Conservation (phyloP, 2,888 invertebrate genomes). For the Subacronicta megacephala region DNA sequence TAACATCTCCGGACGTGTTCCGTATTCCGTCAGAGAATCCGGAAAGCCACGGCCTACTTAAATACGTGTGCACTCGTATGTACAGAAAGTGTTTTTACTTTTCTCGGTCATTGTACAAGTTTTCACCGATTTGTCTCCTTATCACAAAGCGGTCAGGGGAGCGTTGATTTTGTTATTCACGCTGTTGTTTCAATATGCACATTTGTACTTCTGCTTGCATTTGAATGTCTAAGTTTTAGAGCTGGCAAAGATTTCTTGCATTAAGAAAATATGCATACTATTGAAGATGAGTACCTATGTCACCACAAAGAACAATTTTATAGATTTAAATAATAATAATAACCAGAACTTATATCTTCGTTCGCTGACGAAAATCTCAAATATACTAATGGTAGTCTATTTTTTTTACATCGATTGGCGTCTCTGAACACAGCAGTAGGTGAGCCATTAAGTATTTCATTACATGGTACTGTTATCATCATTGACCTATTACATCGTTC, state of each 20-base stretch:
- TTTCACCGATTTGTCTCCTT: slow-evolving; percentile 80
- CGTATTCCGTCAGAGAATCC: slow-evolving; percentile 50
- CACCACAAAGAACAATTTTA: too few relatives aligned
- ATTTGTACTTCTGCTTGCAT: slow-evolving; percentile 37
- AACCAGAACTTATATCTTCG: too few relatives aligned
- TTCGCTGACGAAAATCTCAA: too few relatives aligned
- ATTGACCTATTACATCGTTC: too few relatives aligned
- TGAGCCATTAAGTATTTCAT: too few relatives aligned
- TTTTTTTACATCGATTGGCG: too few relatives aligned
- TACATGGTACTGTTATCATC: too few relatives aligned
- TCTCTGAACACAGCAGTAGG: too few relatives aligned
- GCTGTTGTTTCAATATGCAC: slow-evolving; percentile 41
- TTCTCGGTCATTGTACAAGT: slow-evolving; percentile 71
- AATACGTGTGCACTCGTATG: slow-evolving; percentile 44
- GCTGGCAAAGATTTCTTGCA: slow-evolving; percentile 20
- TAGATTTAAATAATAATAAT: too few relatives aligned
- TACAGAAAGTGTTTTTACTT: slow-evolving; percentile 84
- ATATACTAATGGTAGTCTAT: too few relatives aligned
- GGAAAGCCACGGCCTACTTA: slow-evolving; percentile 59
- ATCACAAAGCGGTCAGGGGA: slow-evolving; percentile 81
- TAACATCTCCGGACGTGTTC: slow-evolving; percentile 32
- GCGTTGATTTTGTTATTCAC: slow-evolving; percentile 66
- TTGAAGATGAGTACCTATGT: too few relatives aligned
- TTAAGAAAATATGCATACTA: too few relatives aligned
- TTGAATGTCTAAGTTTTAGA: slow-evolving; percentile 33